Evolutionary conservation across 53 echinoderm and acorn worm species (phyloP).

Genomic region (Arbacia lixula): DNA sequence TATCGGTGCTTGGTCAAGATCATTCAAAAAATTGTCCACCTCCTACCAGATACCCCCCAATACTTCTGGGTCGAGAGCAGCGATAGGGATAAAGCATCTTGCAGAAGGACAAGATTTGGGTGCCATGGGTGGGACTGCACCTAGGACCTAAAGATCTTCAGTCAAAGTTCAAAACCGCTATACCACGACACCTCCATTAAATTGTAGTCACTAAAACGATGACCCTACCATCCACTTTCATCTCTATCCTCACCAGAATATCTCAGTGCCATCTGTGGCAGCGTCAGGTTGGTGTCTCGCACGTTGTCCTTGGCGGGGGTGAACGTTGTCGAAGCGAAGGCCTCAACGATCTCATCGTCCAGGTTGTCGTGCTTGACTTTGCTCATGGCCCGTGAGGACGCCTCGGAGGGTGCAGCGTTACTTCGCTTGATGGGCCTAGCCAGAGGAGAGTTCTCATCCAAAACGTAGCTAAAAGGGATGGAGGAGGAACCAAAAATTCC

Average conservation of each 20-base stretch:
- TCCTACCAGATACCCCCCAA: too few species aligned
- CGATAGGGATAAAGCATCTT: too few species aligned
- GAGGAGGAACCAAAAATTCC: too few species aligned
- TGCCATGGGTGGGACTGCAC: too few species aligned
- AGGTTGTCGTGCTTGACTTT: constrained; percentile 63
- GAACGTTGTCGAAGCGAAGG: constrained; percentile 61
- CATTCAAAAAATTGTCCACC: too few species aligned
- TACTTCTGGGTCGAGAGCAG: too few species aligned
- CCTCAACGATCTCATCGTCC: constrained; percentile 72
- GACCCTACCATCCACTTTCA: background rate
- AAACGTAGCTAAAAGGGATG: constrained; percentile 47
- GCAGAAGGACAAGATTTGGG: too few species aligned
- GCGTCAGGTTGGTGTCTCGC: constrained; percentile 78
- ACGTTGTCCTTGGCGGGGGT: constrained; percentile 59
- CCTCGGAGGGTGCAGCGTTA: constrained; percentile 69
- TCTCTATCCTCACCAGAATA: constrained; percentile 62
- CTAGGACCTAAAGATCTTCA: background rate
- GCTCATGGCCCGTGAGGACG: constrained; percentile 61
- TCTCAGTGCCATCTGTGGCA: constrained; percentile 73
- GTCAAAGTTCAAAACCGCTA: background rate
- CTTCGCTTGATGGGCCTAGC: constrained; percentile 77
- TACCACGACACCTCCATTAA: background rate
- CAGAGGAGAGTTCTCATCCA: constrained; percentile 76
- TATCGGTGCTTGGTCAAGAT: too few species aligned
- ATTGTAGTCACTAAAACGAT: background rate